Percentiles rank a stretch among this genome's conserved stretches.
These are phyloP conservation scores for Grammomys surdaster DNA, from an alignment of 2,113 vertebrate genomes.

Conservation along the genomic window DNA sequence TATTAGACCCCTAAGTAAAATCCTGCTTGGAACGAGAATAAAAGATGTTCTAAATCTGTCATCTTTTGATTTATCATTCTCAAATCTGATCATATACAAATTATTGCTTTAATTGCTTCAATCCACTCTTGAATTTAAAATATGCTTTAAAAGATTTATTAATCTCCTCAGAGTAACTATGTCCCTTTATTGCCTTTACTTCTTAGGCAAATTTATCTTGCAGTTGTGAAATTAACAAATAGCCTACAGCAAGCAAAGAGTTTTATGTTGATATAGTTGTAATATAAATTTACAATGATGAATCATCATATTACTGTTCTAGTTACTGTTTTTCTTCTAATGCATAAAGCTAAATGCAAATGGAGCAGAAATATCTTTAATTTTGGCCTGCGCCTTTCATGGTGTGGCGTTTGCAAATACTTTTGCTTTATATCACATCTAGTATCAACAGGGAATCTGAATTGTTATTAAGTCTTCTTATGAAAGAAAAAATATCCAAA, in stretches of 20 bases:
- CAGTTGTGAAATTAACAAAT: slow-evolving; percentile 71
- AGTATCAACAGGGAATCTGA: neutral
- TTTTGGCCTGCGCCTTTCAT: neutral
- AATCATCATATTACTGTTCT: slow-evolving; percentile 24
- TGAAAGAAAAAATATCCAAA: neutral
- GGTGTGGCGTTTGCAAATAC: neutral
- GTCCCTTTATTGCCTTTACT: slow-evolving; percentile 27
- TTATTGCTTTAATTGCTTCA: slow-evolving; percentile 47
- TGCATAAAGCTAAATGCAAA: neutral
- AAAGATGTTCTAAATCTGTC: slow-evolving; percentile 30
- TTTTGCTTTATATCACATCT: neutral
- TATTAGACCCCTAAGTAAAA: slow-evolving; percentile 14
- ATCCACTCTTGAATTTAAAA: slow-evolving; percentile 65
- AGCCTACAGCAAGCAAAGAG: slow-evolving; percentile 39
- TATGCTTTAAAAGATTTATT: slow-evolving; percentile 56
- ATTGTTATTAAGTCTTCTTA: neutral
- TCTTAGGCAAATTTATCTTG: slow-evolving; percentile 67
- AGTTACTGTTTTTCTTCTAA: neutral
- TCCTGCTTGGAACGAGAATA: neutral
- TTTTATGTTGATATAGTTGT: slow-evolving; percentile 46
- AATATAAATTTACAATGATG: slow-evolving; percentile 45
- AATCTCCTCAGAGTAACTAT: slow-evolving; percentile 11
- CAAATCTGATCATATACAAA: slow-evolving; percentile 59
- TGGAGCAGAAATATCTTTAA: neutral
- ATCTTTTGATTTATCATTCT: slow-evolving; percentile 49